Conservation (phyloP, 2,113 vertebrate genomes). For the Chloropsis hardwickii region DNA sequence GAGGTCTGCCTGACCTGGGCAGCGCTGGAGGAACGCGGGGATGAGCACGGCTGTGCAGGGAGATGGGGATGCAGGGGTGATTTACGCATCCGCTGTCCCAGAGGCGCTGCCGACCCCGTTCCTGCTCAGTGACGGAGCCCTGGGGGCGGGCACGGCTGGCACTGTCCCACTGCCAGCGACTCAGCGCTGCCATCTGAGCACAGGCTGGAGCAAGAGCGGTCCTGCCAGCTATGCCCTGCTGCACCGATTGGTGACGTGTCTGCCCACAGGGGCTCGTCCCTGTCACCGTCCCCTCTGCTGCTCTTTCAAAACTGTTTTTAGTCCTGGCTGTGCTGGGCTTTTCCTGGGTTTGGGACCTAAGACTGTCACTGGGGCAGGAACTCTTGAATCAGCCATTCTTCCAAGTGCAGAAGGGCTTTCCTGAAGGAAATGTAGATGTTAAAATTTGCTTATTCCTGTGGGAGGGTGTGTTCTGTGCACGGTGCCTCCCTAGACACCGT, state of each 20-base stretch:
- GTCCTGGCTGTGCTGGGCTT: neutral
- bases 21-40: neutral
- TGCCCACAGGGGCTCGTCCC: accelerated
- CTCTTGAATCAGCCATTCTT: neutral
- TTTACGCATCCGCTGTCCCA: neutral
- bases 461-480: neutral
- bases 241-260: accelerated
- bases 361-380: neutral
- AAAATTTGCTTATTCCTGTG: accelerated
- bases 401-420: neutral
- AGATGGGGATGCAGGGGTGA: accelerated
- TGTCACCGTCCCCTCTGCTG: neutral
- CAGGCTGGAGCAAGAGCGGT: neutral
- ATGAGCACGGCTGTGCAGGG: neutral
- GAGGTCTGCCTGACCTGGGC: constrained; percentile 28
- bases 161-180: neutral
- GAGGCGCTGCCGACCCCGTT: neutral
- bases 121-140: accelerated
- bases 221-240: accelerated
- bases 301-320: neutral
- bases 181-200: neutral
- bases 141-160: neutral
- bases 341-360: neutral
- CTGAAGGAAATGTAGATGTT: accelerated
- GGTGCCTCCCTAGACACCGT: accelerated